A percentile compares a stretch with the other conserved stretches of the same genome.
Conservation (phyloP, 2,797 vertebrate species). For the Sebastes melanostomus region DNA sequence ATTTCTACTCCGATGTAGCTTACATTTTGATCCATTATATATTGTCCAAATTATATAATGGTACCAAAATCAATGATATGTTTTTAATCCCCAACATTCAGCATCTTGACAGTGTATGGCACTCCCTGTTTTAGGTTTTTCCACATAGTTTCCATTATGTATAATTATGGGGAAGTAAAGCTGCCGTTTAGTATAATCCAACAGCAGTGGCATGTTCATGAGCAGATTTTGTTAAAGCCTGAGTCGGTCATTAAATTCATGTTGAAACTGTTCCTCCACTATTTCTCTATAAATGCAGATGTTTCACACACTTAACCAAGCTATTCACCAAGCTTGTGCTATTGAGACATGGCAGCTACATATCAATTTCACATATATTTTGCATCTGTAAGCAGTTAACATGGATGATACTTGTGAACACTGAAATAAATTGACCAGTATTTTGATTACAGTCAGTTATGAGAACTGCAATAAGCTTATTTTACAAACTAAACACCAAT, state of each 20-base stretch:
- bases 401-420: neutral
- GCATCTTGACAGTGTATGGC: neutral
- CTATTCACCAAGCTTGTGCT: neutral
- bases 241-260: neutral
- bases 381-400: constrained; percentile 10
- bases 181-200: neutral
- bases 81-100: neutral
- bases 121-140: neutral
- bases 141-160: neutral
- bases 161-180: neutral
- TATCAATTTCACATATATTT: neutral
- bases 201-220: neutral
- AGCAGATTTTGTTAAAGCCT: neutral
- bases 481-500: constrained; percentile 12
- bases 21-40: neutral
- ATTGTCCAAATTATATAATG: neutral
- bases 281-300: neutral
- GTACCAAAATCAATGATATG: neutral
- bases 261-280: neutral
- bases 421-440: constrained; percentile 1
- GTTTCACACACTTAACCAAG: neutral
- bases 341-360: constrained; percentile 18
- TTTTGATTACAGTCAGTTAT: neutral
- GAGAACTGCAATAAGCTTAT: constrained; percentile 14
- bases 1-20: neutral